Percentiles rank a stretch among this genome's conserved stretches.
Conservation (phyloP, 2,797 vertebrate genomes). For the Amniataba percoides region DNA sequence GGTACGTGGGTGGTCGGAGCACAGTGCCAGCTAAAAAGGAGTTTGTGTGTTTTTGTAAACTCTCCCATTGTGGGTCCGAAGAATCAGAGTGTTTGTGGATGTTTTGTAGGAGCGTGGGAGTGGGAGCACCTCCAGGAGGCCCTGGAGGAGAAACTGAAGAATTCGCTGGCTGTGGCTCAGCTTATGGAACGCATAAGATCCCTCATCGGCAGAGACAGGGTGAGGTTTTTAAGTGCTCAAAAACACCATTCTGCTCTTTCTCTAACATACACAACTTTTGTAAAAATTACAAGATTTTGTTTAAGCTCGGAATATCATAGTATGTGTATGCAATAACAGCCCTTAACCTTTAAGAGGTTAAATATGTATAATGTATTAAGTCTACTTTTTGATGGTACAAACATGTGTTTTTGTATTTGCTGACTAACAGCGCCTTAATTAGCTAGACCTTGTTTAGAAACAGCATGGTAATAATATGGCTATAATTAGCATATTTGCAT, state of each 20-base stretch:
- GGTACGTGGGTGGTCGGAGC: conserved; percentile 54
- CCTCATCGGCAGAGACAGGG: conserved; percentile 88
- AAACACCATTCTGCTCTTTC: neutral
- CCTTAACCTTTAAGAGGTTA: conserved; percentile 35
- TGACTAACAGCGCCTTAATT: conserved; percentile 51
- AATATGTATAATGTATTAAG: conserved; percentile 40
- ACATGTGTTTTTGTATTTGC: conserved; percentile 44
- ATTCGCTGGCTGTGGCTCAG: conserved; percentile 88
- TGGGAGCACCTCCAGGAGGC: conserved; percentile 94
- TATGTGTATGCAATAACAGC: neutral
- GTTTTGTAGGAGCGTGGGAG: conserved; percentile 90
- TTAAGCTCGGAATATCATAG: neutral
- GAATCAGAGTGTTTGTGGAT: conserved; percentile 66
- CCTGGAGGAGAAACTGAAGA: conserved; percentile 92
- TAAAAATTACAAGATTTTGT: neutral
- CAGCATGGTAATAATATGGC: conserved; percentile 44
- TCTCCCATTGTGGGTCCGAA: conserved; percentile 42
- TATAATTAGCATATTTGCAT: conserved; percentile 72
- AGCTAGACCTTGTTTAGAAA: conserved; percentile 44
- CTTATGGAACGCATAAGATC: conserved; percentile 93
- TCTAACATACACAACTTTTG: neutral
- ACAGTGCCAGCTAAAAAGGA: conserved; percentile 40
- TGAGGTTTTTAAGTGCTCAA: conserved; percentile 46
- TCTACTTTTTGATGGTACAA: conserved; percentile 34
- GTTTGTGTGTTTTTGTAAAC: conserved; percentile 41